A percentile compares a stretch with the other conserved stretches of the same genome.
Conservation (phyloP, 2,797 vertebrate genomes). For the Schizopygopsis pylzovi region DNA sequence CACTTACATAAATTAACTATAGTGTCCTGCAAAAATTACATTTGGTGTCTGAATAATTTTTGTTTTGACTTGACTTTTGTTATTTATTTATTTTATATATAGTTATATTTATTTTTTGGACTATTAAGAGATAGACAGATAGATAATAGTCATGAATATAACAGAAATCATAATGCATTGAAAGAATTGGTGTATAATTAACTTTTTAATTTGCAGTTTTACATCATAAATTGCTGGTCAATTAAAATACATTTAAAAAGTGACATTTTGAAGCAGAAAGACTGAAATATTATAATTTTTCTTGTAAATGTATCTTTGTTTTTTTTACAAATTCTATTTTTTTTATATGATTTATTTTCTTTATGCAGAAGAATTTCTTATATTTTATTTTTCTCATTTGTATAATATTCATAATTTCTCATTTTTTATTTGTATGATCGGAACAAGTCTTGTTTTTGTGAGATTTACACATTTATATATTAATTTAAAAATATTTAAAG, state of each 20-base stretch:
- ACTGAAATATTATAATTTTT: neutral
- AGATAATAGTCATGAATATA: too few species aligned
- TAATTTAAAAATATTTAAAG: neutral
- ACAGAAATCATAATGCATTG: neutral
- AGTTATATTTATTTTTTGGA: neutral
- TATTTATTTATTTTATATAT: neutral
- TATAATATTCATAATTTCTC: neutral
- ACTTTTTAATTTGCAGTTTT: neutral
- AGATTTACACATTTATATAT: neutral
- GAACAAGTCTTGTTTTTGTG: neutral
- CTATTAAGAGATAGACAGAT: neutral
- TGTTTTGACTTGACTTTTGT: neutral
- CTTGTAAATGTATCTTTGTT: neutral
- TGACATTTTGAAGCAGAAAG: neutral
- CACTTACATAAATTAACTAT: too few species aligned
- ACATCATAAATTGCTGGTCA: neutral
- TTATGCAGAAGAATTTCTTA: neutral
- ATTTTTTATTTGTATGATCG: neutral
- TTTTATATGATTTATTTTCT: neutral
- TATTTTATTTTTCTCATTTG: too few species aligned
- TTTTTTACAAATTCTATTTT: neutral
- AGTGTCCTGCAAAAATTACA: too few species aligned
- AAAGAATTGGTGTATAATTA: neutral
- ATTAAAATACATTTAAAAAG: neutral
- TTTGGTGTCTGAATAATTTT: too few species aligned